Evolutionary conservation across 2,113 vertebrate genomes (phyloP).

Genomic region (Alexandromys fortis): DNA sequence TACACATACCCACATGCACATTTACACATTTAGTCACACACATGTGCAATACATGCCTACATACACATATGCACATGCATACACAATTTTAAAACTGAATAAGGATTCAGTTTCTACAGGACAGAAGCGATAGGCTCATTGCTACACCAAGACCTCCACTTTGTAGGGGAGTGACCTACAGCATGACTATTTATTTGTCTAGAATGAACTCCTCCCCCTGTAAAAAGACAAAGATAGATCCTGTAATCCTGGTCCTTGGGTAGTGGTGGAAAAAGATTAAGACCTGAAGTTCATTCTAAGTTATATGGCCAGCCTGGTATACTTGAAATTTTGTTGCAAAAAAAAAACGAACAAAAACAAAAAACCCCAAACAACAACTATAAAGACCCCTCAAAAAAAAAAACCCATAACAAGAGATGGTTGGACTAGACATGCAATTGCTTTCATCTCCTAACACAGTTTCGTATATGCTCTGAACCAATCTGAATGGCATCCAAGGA

Average conservation of each 20-base stretch:
- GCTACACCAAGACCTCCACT: not conserved
- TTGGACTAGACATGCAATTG: not conserved
- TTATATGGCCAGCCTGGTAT: not conserved
- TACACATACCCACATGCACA: not conserved
- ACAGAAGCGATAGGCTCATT: not conserved
- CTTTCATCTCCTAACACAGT: conserved; percentile 12
- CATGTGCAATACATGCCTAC: not conserved
- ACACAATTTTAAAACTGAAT: not conserved
- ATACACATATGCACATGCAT: not conserved
- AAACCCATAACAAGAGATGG: conserved; percentile 6
- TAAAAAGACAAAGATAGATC: conserved; percentile 9
- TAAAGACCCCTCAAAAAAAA: not conserved
- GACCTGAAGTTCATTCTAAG: not conserved
- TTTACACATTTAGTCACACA: not conserved
- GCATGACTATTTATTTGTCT: not conserved
- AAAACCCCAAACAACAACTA: not conserved
- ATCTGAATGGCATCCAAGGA: conserved; percentile 66
- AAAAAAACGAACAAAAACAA: not conserved
- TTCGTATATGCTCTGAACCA: conserved; percentile 51
- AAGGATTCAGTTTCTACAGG: not conserved
- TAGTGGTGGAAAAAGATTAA: not conserved
- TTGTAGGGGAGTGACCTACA: not conserved
- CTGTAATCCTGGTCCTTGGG: not conserved
- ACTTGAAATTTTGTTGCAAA: not conserved
- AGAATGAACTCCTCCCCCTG: not conserved